A percentile compares a stretch with the other conserved stretches of the same genome.
Conservation (phyloP, 1,140 invertebrate genomes). For the Nephotettix cincticeps region DNA sequence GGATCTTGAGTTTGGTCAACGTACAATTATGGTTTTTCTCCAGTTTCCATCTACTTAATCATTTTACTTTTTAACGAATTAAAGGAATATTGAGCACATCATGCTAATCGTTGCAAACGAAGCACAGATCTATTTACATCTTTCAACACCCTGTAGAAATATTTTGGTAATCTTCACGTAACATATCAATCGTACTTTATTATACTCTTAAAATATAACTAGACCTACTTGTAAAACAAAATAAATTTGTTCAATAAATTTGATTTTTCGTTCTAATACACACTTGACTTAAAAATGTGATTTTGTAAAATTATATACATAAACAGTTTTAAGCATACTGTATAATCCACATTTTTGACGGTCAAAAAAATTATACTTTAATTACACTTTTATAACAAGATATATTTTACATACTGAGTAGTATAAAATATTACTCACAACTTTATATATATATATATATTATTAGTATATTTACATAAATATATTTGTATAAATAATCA, state of each 20-base stretch:
- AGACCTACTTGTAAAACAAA: neutral
- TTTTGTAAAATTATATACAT: neutral
- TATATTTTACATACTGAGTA: too few relatives aligned
- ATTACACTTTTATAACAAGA: too few relatives aligned
- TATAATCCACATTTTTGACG: too few relatives aligned
- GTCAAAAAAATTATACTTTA: too few relatives aligned
- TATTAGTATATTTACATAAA: too few relatives aligned
- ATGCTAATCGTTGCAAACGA: neutral
- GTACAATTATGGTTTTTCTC: too few relatives aligned
- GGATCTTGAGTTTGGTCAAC: too few relatives aligned
- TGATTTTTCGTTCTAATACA: neutral
- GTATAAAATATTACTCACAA: too few relatives aligned
- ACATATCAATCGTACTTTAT: neutral
- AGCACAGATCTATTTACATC: neutral
- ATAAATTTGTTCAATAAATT: neutral
- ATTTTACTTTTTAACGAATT: neutral
- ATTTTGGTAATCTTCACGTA: neutral
- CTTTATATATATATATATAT: too few relatives aligned
- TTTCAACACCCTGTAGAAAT: neutral
- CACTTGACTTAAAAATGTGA: neutral
- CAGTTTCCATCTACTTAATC: neutral
- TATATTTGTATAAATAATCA: too few relatives aligned
- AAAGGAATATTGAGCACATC: constrained; percentile 3
- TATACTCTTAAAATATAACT: neutral
- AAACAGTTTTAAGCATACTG: neutral